These are phyloP conservation scores for Cantharis nigra DNA, from an alignment of 2,888 invertebrate genomes.

Conservation along the genomic window DNA sequence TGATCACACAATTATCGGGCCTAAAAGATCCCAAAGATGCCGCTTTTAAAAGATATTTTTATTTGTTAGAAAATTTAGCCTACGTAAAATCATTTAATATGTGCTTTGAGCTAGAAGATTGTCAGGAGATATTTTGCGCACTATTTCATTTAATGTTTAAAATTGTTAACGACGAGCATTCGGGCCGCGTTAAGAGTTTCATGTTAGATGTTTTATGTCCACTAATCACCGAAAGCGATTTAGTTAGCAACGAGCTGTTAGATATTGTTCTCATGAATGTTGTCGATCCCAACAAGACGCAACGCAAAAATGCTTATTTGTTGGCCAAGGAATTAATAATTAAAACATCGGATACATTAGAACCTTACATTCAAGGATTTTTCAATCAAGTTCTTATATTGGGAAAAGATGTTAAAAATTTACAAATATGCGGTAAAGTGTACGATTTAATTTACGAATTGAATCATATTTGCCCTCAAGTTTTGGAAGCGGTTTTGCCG, in stretches of 20 bases:
- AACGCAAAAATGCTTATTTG: constrained; percentile 85
- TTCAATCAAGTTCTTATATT: constrained; percentile 94
- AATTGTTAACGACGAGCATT: constrained; percentile 96
- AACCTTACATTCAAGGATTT: constrained; percentile 96
- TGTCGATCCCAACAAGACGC: constrained; percentile 90
- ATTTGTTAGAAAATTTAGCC: constrained; percentile 93
- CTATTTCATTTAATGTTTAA: constrained; percentile 93
- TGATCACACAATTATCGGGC: constrained; percentile 91
- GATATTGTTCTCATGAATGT: constrained; percentile 93
- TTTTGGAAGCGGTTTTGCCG: constrained; percentile 86
- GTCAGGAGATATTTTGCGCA: constrained; percentile 94
- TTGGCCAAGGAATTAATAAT: constrained; percentile 90
- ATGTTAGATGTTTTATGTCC: constrained; percentile 96
- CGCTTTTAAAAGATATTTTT: constrained; percentile 96
- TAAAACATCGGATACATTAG: constrained; percentile 90
- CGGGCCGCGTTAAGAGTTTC: constrained; percentile 93
- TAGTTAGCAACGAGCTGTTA: constrained; percentile 90
- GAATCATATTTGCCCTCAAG: constrained; percentile 88
- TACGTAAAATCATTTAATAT: constrained; percentile 99
- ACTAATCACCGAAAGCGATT: constrained; percentile 92
- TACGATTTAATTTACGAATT: constrained; percentile 96
- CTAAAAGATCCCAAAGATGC: constrained; percentile 96
- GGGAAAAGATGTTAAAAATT: constrained; percentile 84
- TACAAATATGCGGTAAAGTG: constrained; percentile 81
- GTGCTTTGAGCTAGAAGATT: constrained; percentile 97